Conservation (phyloP, 2,888 invertebrate species). For the Heterodera filipjevi region DNA sequence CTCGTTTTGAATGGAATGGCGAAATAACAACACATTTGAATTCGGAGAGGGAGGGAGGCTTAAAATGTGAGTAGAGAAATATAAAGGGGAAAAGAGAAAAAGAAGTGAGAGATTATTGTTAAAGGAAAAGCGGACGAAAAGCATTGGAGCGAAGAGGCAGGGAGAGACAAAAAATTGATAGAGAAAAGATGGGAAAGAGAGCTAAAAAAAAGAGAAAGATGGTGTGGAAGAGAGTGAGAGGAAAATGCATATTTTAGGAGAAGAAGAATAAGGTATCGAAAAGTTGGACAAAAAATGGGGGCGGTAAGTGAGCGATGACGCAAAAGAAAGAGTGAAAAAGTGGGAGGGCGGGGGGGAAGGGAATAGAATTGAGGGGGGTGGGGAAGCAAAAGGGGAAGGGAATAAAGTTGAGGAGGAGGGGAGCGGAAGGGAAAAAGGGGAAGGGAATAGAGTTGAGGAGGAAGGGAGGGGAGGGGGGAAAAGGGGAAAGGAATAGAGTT, state of each 20-base stretch:
- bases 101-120: not conserved
- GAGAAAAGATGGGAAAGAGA: not conserved
- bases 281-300: conserved; percentile 5
- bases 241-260: conserved; percentile 2
- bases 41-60: not conserved
- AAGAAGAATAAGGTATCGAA: conserved; percentile 4
- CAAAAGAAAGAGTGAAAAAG: too few relatives aligned
- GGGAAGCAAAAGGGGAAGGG: too few relatives aligned
- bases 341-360: too few relatives aligned
- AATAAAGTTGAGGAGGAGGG: too few relatives aligned
- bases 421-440: too few relatives aligned
- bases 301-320: too few relatives aligned
- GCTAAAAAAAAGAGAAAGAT: not conserved
- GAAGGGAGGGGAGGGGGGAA: not conserved
- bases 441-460: not conserved
- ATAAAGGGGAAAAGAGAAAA: conserved; percentile 21
- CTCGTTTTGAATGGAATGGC: conserved; percentile 19
- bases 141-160: conserved; percentile 17
- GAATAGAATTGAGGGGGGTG: too few relatives aligned
- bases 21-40: conserved; percentile 16
- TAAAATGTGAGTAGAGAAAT: not conserved
- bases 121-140: conserved; percentile 26
- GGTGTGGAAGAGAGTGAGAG: not conserved
- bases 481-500: not conserved
- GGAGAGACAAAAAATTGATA: not conserved